Conservation (phyloP, 2,888 invertebrate species). For the Drosophila ustulata region DNA sequence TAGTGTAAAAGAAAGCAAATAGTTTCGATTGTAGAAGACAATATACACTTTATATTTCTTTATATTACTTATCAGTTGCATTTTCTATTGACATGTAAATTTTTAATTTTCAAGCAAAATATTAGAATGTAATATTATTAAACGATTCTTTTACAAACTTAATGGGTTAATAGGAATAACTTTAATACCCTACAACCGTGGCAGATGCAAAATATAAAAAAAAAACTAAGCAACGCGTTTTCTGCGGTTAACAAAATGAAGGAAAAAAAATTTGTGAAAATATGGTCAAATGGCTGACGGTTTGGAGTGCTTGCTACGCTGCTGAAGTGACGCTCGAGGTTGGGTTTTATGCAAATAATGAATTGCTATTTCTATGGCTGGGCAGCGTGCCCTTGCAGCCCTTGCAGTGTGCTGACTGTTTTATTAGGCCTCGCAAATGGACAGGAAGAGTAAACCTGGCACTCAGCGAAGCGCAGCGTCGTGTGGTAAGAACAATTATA, state of each 20-base stretch:
- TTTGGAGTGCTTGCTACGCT: conserved; percentile 30
- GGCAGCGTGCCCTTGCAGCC: neutral
- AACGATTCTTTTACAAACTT: neutral
- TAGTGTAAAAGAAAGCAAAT: neutral
- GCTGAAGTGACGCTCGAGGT: conserved; percentile 52
- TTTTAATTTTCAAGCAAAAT: too few species aligned
- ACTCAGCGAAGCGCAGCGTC: conserved; percentile 5
- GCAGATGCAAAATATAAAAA: conserved; percentile 13
- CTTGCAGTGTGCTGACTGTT: conserved; percentile 26
- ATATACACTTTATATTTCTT: neutral
- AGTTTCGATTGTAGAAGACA: neutral
- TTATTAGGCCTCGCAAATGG: conserved; percentile 45
- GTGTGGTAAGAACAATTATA: conserved; percentile 73
- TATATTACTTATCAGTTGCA: too few species aligned
- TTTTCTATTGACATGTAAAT: too few species aligned
- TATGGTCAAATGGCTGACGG: conserved; percentile 38
- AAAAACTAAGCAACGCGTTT: conserved; percentile 31
- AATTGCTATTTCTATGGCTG: conserved; percentile 58
- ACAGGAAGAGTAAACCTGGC: conserved; percentile 16
- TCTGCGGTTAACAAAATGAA: conserved; percentile 16
- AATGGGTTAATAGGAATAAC: neutral
- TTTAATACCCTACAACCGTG: neutral
- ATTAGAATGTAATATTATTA: neutral
- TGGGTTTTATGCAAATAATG: conserved; percentile 61
- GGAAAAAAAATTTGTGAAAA: conserved; percentile 28